Percentiles rank a stretch among this genome's conserved stretches.
Conservation (phyloP, 2,797 vertebrate genomes). For the Urophycis tenuis region DNA sequence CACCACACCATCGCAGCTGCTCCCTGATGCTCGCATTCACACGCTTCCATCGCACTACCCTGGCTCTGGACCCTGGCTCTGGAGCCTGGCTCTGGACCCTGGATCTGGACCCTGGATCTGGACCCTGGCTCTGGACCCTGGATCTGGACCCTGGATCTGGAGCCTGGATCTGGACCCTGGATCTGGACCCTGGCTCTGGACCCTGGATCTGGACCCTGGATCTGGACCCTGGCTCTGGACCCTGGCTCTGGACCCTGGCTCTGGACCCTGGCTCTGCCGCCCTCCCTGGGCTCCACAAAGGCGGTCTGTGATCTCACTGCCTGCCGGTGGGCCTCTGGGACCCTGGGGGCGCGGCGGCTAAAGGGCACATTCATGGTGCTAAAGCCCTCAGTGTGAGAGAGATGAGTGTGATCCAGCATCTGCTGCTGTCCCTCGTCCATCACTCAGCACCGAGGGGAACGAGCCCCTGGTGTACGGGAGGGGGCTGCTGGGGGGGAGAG, state of each 20-base stretch:
- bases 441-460: conserved; percentile 6
- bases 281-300: conserved; percentile 31
- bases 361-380: conserved; percentile 39
- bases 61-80: background rate
- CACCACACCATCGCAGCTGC: background rate
- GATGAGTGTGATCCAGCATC: conserved; percentile 29
- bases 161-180: no score
- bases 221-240: background rate
- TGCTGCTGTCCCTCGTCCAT: conserved; percentile 13
- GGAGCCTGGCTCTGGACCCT: no score
- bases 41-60: background rate
- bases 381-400: conserved; percentile 33
- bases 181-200: no score
- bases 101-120: background rate
- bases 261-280: background rate
- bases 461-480: conserved; percentile 31
- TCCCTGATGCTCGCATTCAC: background rate
- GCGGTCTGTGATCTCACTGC: conserved; percentile 39
- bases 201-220: no score
- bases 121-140: background rate
- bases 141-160: no score
- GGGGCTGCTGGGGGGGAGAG: no score
- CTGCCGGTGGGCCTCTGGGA: conserved; percentile 38
- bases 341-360: conserved; percentile 13
- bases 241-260: background rate